These are phyloP conservation scores for Turritopsis dohrnii DNA, from an alignment of 30 jellyfish, hydroid and myxozoan species.

Conservation along the genomic window DNA sequence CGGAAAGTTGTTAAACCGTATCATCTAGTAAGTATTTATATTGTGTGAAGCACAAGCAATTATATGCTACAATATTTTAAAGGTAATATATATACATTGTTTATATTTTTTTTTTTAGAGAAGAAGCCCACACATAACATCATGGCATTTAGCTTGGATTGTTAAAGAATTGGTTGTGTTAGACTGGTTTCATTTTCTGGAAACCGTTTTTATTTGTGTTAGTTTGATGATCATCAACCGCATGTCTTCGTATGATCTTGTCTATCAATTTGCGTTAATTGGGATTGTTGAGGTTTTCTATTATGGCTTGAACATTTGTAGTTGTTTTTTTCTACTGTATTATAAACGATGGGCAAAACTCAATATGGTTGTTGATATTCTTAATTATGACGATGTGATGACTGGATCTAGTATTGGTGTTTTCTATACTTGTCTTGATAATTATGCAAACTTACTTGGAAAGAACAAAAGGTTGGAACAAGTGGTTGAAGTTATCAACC, in stretches of 20 bases:
- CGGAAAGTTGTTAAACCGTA: conserved; percentile 46
- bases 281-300: conserved; percentile 70
- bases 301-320: conserved; percentile 57
- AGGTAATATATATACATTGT: too few species aligned
- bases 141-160: conserved; percentile 71
- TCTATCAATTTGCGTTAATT: conserved; percentile 86
- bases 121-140: conserved; percentile 53
- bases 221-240: conserved; percentile 77
- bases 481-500: conserved; percentile 55
- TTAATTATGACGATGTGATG: conserved; percentile 38
- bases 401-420: conserved; percentile 31
- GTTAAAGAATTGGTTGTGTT: conserved; percentile 72
- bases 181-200: conserved; percentile 95
- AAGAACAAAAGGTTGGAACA: conserved; percentile 59
- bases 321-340: conserved; percentile 67
- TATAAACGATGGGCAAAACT: conserved; percentile 75
- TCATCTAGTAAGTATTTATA: conserved; percentile 47
- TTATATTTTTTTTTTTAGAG: conserved; percentile 38
- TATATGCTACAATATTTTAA: background rate
- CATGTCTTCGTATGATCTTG: conserved; percentile 76
- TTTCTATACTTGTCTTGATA: conserved; percentile 40
- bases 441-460: conserved; percentile 55
- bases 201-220: conserved; percentile 69
- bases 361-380: conserved; percentile 47
- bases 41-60: background rate